phyloP scores from a whole-genome alignment of 2,797 vertebrate species.

The Hipposideros larvatus region DNA sequence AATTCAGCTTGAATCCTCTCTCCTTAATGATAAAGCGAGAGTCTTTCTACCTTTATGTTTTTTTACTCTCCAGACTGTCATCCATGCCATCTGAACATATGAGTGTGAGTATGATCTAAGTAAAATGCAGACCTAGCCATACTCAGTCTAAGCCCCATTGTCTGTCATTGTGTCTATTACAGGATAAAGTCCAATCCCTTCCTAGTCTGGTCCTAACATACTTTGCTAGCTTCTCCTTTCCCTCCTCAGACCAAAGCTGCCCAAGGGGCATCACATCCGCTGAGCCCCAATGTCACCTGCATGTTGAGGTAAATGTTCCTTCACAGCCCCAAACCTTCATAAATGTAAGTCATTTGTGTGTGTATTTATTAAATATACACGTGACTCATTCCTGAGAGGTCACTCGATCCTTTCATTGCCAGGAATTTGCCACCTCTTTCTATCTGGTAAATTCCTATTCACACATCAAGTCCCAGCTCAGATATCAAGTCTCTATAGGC shows the following conservation, averaged over 20 bases:
- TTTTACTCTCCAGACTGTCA: neutral
- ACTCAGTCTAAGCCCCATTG: neutral
- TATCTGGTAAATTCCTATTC: slow-evolving; percentile 58
- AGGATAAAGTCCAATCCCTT: slow-evolving; percentile 39
- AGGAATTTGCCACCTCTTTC: slow-evolving; percentile 59
- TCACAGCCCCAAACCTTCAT: slow-evolving; percentile 29
- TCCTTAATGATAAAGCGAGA: neutral
- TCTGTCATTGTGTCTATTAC: slow-evolving; percentile 5
- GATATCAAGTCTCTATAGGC: slow-evolving; percentile 30
- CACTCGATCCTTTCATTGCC: slow-evolving; percentile 45
- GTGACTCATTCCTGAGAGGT: slow-evolving; percentile 62
- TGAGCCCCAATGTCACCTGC: neutral
- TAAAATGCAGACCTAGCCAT: slow-evolving; percentile 44
- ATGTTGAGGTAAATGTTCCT: slow-evolving; percentile 10
- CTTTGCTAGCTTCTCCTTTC: neutral
- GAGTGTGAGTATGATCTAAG: neutral
- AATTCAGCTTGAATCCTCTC: neutral
- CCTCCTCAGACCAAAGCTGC: neutral
- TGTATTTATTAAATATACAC: slow-evolving; percentile 61
- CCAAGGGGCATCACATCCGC: neutral
- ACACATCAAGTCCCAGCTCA: slow-evolving; percentile 44
- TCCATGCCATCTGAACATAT: neutral
- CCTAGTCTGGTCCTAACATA: neutral
- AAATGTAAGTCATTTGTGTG: slow-evolving; percentile 9
- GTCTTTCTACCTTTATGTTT: slow-evolving; percentile 4